phyloP scores from a whole-genome alignment of 2,113 vertebrate genomes.

The Misgurnus mizolepis region DNA sequence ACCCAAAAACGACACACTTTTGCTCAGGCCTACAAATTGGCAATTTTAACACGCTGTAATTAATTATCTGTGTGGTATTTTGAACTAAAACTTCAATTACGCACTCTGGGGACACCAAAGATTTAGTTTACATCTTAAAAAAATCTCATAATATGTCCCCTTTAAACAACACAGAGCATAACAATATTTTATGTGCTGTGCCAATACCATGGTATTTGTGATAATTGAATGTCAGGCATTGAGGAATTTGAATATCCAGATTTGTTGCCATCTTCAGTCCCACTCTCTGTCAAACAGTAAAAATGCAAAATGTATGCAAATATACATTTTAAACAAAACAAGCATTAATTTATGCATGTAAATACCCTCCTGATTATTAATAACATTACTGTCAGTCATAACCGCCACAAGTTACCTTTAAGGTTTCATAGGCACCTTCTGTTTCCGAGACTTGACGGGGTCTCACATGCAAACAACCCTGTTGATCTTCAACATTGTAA shows the following conservation, averaged over 20 bases:
- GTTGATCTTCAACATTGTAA: slow-evolving; percentile 45
- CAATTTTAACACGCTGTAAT: too few species aligned
- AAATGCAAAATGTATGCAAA: not conserved
- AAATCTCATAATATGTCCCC: too few species aligned
- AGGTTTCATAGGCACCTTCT: slow-evolving; percentile 44
- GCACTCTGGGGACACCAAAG: too few species aligned
- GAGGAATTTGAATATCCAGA: slow-evolving; percentile 52
- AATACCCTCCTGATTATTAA: too few species aligned
- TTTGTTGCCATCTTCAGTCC: slow-evolving; percentile 79
- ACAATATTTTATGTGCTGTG: not conserved
- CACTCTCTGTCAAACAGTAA: slow-evolving; percentile 64
- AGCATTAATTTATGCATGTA: not conserved
- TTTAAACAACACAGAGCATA: not conserved
- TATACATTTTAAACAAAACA: not conserved
- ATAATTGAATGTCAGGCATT: slow-evolving; percentile 59
- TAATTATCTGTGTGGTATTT: too few species aligned
- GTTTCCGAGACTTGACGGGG: slow-evolving; percentile 35
- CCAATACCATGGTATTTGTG: not conserved
- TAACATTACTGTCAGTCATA: not conserved
- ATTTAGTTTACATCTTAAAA: too few species aligned
- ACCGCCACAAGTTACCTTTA: slow-evolving; percentile 57
- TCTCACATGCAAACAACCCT: slow-evolving; percentile 59
- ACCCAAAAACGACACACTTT: too few species aligned
- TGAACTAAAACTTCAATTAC: too few species aligned
- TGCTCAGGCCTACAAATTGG: too few species aligned